phyloP scores from a whole-genome alignment of 2,113 vertebrate genomes.

The Dipodomys ordii region DNA sequence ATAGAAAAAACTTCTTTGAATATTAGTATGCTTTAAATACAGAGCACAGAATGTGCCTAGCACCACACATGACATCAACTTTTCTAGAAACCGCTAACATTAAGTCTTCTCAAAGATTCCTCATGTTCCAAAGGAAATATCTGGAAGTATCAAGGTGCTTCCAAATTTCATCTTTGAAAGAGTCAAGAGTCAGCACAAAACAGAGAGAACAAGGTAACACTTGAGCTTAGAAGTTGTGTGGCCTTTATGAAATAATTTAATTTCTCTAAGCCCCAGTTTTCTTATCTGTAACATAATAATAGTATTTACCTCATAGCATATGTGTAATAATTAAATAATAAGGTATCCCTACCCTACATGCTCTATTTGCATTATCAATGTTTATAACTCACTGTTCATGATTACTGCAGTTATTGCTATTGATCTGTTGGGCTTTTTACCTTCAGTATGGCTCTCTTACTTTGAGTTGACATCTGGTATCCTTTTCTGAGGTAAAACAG shows the following conservation, averaged over 20 bases:
- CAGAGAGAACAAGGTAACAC: not conserved
- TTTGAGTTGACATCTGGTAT: not conserved
- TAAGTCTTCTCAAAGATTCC: slow-evolving; percentile 6
- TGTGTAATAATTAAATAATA: slow-evolving; percentile 8
- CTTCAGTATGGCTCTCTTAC: not conserved
- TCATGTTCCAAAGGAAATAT: not conserved
- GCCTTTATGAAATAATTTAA: slow-evolving; percentile 23
- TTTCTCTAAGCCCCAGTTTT: not conserved
- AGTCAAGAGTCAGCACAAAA: not conserved
- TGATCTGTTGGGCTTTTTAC: not conserved
- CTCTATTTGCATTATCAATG: not conserved
- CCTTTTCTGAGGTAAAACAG: slow-evolving; percentile 12
- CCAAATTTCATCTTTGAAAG: not conserved
- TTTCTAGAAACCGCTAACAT: slow-evolving; percentile 46
- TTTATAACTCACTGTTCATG: not conserved
- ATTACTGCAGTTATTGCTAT: not conserved
- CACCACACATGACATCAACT: not conserved
- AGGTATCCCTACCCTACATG: not conserved
- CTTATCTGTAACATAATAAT: slow-evolving; percentile 17
- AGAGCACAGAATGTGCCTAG: not conserved
- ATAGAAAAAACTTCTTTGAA: not conserved
- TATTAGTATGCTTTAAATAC: slow-evolving; percentile 3
- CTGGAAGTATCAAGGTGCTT: not conserved
- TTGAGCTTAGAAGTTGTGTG: not conserved
- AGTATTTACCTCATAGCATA: not conserved